Percentiles rank a stretch among this genome's conserved stretches.
These are phyloP conservation scores for Temnothorax longispinosus DNA, from an alignment of 1,140 invertebrate genomes.

Conservation along the genomic window DNA sequence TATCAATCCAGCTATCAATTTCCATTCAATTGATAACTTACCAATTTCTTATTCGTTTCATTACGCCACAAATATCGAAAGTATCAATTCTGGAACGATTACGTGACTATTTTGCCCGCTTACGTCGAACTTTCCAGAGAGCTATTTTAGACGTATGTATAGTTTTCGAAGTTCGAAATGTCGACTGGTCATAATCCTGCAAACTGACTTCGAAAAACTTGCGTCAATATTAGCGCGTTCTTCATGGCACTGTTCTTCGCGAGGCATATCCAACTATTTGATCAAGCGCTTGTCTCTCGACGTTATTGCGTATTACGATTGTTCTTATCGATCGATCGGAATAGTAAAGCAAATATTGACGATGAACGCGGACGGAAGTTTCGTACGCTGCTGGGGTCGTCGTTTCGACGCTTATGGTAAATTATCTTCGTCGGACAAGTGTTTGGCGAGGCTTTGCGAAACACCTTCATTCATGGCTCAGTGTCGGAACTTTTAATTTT, in stretches of 20 bases:
- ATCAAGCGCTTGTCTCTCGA: slow-evolving; percentile 10
- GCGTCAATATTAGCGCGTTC: slow-evolving; percentile 6
- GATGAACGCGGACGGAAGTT: background rate
- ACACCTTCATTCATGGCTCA: background rate
- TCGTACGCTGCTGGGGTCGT: background rate
- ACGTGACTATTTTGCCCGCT: background rate
- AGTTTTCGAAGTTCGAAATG: background rate
- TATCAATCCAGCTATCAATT: background rate
- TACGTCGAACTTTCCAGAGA: background rate
- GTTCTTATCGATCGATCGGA: slow-evolving; percentile 24
- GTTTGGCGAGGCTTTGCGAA: background rate
- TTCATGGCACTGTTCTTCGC: background rate
- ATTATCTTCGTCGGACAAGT: background rate
- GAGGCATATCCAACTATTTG: slow-evolving; percentile 11
- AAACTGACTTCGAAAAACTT: background rate
- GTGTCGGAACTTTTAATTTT: slow-evolving; percentile 17
- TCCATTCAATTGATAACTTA: background rate
- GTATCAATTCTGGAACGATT: background rate
- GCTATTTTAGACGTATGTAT: background rate
- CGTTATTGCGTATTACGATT: slow-evolving; percentile 5
- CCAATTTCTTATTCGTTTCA: background rate
- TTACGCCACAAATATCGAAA: background rate
- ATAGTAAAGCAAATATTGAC: slow-evolving; percentile 19
- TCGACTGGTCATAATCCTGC: background rate
- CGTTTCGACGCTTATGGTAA: background rate